Evolutionary conservation across 2,888 invertebrate genomes (phyloP), one percentile per base, ranked within the genome.

Genomic region (Matsumyia berberina): DNA sequence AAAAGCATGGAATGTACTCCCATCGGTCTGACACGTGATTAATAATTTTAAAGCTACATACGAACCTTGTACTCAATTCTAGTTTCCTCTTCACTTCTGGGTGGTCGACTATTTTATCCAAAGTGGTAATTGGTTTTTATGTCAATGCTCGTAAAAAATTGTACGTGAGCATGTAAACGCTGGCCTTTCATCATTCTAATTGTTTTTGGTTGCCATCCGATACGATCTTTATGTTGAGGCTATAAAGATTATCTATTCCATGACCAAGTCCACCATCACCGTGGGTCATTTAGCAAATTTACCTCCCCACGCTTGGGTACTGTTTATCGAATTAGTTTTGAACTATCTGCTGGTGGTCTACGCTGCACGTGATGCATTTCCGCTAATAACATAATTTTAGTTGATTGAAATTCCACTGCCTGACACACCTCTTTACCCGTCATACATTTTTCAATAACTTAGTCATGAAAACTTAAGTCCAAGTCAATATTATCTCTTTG

Each of bases 201-300:
- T 66, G 66, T 66, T 37, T 66, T n/a, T n/a, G 66, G 37, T 19
- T 12, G 11, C 51, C 49, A 39, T 19, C 29, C 51, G 66, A 66
- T 66, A 66, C 51, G 5, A 66, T 66, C 66, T 66, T 66, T 66
- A 51, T 66, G 66, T 66, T 37, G 29, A 37, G 11, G 66, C 12
- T 24, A 51, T 66, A 66, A 66, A 66, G 51, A 66, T 66, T 12
- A 51, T 51, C 39, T 49, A 49, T 49, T 49, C 17, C 39, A 24
- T 12, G 31, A n/a, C 5, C 29, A 4, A n/a, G n/a, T n/a, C n/a
- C n/a, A 29, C 49, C 19, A 29, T 29, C 53, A 46, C 19, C 19
- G 19, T 9, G 17, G 6, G 5, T 9, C n/a, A n/a, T n/a, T n/a
- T 44, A 4, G 19, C 17, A 9, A 1, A 6, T 44, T 46, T 46